These are phyloP conservation scores for Megalurothrips usitatus DNA, from an alignment of 2,888 invertebrate species.

Conservation along the genomic window DNA sequence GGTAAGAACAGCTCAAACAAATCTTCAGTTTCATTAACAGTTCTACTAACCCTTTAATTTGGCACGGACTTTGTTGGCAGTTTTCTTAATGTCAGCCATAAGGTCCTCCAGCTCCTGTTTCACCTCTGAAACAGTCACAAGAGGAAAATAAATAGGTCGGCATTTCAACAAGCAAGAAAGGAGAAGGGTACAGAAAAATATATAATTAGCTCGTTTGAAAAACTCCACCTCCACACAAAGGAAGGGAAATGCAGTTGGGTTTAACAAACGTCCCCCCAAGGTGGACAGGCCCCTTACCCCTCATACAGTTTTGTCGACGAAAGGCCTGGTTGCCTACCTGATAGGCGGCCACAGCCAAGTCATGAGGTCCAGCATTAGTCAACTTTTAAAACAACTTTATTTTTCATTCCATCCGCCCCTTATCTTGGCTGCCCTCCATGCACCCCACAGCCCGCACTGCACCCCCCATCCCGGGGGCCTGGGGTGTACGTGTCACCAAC, in stretches of 20 bases:
- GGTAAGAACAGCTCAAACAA: neutral
- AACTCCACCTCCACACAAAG: neutral
- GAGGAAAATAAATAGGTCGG: slow-evolving; percentile 29
- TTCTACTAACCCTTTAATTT: slow-evolving; percentile 81
- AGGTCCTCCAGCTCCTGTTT: slow-evolving; percentile 99
- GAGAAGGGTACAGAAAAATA: neutral
- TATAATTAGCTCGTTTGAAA: neutral
- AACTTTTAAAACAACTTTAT: too few relatives aligned
- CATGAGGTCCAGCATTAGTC: too few relatives aligned
- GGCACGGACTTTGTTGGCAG: slow-evolving; percentile 99
- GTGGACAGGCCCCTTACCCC: neutral
- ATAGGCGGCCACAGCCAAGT: too few relatives aligned
- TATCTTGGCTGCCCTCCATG: neutral
- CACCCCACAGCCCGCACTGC: neutral
- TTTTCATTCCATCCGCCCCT: neutral
- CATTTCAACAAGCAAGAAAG: neutral
- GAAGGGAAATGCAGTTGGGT: neutral
- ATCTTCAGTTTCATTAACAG: neutral
- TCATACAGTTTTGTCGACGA: neutral
- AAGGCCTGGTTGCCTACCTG: neutral
- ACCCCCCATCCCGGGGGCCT: neutral
- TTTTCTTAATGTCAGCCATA: slow-evolving; percentile 99
- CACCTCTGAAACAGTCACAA: slow-evolving; percentile 68
- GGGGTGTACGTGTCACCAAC: neutral
- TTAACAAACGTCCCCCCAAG: neutral